A percentile compares a stretch with the other conserved stretches of the same genome.
phyloP scores from a whole-genome alignment of 2,888 invertebrate species.

The Galerucella pusilla region DNA sequence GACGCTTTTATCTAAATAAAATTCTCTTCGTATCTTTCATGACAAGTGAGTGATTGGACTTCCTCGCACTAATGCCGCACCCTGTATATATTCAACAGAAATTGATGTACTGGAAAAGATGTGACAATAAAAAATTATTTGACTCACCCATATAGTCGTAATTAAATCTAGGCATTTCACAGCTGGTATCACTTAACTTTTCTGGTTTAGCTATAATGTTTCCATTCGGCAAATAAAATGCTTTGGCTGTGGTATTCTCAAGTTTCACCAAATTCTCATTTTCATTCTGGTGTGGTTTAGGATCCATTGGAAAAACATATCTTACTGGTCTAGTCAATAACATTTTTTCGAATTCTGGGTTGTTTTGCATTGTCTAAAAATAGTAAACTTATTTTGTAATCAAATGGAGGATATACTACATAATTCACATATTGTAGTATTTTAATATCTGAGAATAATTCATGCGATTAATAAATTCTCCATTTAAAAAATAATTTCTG shows the following conservation, averaged over 20 bases:
- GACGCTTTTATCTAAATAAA: too few species aligned
- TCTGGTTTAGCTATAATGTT: not conserved
- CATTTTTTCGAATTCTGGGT: not conserved
- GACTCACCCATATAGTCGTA: not conserved
- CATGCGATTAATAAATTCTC: too few species aligned
- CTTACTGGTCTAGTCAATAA: not conserved
- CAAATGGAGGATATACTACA: too few species aligned
- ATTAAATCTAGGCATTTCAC: not conserved
- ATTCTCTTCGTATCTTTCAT: too few species aligned
- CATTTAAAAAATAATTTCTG: too few species aligned
- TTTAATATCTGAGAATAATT: too few species aligned
- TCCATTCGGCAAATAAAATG: not conserved
- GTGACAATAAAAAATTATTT: too few species aligned
- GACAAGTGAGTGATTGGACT: too few species aligned
- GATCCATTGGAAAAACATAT: constrained; percentile 1
- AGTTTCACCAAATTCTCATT: not conserved
- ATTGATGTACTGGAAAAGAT: too few species aligned
- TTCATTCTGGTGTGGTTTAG: not conserved
- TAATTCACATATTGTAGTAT: too few species aligned
- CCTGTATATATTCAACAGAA: too few species aligned
- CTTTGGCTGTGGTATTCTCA: not conserved
- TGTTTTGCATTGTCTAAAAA: not conserved
- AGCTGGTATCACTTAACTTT: constrained; percentile 2
- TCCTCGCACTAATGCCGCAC: too few species aligned
- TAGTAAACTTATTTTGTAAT: not conserved